Base-by-base conservation (phyloP, 2,113 vertebrate species). In the Megaceryle maxima region DNA sequence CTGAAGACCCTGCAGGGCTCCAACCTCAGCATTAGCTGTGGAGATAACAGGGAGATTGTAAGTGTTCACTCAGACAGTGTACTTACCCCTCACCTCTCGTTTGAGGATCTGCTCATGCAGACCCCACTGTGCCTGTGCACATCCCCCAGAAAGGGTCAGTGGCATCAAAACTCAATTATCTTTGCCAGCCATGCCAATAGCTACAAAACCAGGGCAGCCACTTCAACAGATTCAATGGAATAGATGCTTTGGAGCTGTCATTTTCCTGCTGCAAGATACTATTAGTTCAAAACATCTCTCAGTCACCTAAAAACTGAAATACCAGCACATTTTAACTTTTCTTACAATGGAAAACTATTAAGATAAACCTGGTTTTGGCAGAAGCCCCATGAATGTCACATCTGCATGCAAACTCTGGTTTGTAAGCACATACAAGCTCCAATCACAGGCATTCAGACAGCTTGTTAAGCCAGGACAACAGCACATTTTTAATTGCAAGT, bases 1-100 rank as follows among this genome's bases (percentile, higher is more conserved):
- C 56, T 98, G 94, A 99, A 97, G 92, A 99, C 99, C 8, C 96
- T 99, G 79, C 99, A 99, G 68, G 99, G 99, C 29, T 99, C 99
- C 0, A 94, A 98, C 29, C 97, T 99, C 74, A 98, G 92, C 1
- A 93, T 99, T 75, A 97, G 50, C 81, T 99, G 99, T 2, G 98
- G 98, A 37, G 98, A 98, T 41, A 92, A 94, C 13, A 79, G 97
- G 16, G 72, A 95, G 6, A 97, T 98, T 1, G 99, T 99, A 88
- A 99, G 99, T 98, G 70, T 44, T 72, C 15, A 1, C 29, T 22
- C 28, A 48, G 12, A 31, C 7, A 0, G 48, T 39, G 31, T 6
- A 0, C 9, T 22, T n/a, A 35, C 9, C 55, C 39, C 39, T 82
- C 25, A 10, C 9, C n/a, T 41, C 19, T 41, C 41, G 39, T 19